Base-by-base conservation (phyloP, 1,140 invertebrate species). In the Listronotus oregonensis region DNA sequence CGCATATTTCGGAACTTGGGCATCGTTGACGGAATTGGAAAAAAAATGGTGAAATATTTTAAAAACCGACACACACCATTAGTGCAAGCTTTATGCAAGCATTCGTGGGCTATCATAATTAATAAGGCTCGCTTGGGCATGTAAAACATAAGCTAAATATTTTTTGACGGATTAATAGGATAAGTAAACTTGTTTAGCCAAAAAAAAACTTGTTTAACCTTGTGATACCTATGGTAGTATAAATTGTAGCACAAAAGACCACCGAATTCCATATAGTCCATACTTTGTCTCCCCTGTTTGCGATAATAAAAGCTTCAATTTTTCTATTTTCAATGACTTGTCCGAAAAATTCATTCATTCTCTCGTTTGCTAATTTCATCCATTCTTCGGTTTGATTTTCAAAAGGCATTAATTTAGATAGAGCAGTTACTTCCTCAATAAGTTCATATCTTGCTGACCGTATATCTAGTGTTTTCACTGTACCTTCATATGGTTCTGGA, bases 211-310 rank as follows among this genome's bases (percentile, higher is more conserved):
- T 37, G 34, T 37, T 37, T 37, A 37, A 7, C 11, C 46, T 12
- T 40, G 27, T 40, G 85, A 85, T 73, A 95, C 94, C 95, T 72
- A 97, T 97, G 3, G 95, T 97, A 0, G 95, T 97, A 73, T 93
- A 95, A 70, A 97, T 90, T 8, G 95, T 97, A 42, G 92, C 90
- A 64, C 93, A 93, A 75, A 93, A 97, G 76, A 96, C 95, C 70
- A 97, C 86, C 0, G 94, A 86, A 73, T 95, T 94, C 89, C 90
- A 92, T 77, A 95, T 94, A 10, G 88, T 87, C 95, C 95, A 97
- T 0, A 85, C 82, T 69, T 84, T 83, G 55, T 43, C 34, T 9
- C 68, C 71, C 17, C 66, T 34, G 51, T 72, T 70, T 11, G 69
- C 80, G 61, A 55, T 81, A 73, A 11, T 83, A 78, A 12, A 57